These are phyloP conservation scores for Rhopalosiphum padi DNA, from an alignment of 1,140 invertebrate species.

Conservation along the genomic window DNA sequence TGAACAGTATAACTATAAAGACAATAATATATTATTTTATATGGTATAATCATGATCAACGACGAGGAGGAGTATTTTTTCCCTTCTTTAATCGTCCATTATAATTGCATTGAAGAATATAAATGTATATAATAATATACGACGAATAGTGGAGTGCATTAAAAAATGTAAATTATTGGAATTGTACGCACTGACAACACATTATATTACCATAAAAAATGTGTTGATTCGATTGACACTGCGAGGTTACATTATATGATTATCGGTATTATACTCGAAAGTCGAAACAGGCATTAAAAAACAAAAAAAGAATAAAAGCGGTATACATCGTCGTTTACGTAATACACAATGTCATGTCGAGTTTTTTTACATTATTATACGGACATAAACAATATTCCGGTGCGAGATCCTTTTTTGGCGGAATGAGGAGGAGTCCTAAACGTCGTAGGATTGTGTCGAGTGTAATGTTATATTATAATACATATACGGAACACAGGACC, in stretches of 20 bases:
- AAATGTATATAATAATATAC: neutral
- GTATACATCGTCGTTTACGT: neutral
- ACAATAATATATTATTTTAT: slow-evolving; percentile 7
- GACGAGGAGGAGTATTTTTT: neutral
- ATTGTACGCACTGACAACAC: neutral
- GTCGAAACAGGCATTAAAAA: neutral
- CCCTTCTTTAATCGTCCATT: neutral
- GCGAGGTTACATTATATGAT: neutral
- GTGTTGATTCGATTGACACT: neutral
- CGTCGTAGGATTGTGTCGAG: neutral
- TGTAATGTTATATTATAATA: neutral
- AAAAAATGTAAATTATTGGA: neutral
- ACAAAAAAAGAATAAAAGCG: neutral
- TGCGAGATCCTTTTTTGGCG: neutral
- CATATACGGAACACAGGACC: neutral
- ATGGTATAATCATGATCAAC: neutral
- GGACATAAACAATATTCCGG: neutral
- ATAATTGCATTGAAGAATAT: neutral
- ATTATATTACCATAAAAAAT: neutral
- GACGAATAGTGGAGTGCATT: neutral
- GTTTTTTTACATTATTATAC: neutral
- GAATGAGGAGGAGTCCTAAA: neutral
- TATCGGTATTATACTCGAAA: neutral
- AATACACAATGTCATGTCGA: neutral
- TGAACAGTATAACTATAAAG: neutral